phyloP scores from a whole-genome alignment of 2,797 vertebrate genomes.

The Furcifer pardalis region DNA sequence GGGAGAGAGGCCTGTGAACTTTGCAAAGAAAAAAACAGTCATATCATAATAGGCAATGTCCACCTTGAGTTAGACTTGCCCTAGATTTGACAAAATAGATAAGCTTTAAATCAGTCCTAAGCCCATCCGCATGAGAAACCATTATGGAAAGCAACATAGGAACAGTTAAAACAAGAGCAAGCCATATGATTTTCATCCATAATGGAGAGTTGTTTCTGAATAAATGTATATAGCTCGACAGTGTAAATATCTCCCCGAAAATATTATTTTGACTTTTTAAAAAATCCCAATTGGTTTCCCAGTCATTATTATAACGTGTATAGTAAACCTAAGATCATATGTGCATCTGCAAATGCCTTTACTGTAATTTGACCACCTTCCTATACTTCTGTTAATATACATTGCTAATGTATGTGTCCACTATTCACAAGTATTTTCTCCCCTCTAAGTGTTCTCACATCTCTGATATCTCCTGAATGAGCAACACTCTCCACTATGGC shows the following conservation, averaged over 20 bases:
- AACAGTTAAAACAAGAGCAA: neutral
- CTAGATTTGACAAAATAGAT: neutral
- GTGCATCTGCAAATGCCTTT: neutral
- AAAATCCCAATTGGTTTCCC: neutral
- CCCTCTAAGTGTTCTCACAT: neutral
- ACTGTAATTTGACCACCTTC: neutral
- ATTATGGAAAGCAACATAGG: no score
- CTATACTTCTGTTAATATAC: neutral
- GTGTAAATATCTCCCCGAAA: neutral
- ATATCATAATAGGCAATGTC: neutral
- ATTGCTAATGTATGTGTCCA: no score
- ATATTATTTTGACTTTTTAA: neutral
- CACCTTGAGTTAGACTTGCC: neutral
- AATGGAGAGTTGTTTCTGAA: neutral
- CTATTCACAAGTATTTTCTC: neutral
- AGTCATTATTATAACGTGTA: neutral
- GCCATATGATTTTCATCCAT: neutral
- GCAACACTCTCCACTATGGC: neutral
- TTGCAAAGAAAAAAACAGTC: neutral
- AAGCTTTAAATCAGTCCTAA: neutral
- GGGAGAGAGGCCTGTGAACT: neutral
- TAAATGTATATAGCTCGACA: neutral
- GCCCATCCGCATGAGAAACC: neutral
- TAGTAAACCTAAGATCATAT: neutral
- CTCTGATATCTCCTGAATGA: neutral